Evolutionary conservation across 2,888 invertebrate genomes (phyloP), one percentile per base, ranked within the genome.

Genomic region (Sarcophaga variegata): DNA sequence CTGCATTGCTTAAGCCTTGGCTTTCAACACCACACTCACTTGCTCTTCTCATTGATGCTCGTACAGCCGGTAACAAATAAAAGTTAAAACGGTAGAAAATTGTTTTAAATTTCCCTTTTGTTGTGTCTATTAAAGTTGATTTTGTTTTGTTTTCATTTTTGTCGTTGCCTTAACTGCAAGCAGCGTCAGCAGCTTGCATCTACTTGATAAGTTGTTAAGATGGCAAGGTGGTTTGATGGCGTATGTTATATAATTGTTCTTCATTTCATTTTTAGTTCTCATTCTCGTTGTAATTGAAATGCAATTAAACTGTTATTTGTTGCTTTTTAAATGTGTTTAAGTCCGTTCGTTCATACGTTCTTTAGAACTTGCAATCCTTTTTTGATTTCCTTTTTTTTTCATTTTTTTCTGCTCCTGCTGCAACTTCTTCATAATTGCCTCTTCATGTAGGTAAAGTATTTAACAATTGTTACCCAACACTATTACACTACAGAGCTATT

Each of bases 251-350:
- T 70, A 85, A 84, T 67, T 49, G 77, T 78, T 83, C 67, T 72
- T 70, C 75, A 63, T 81, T 75, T 49, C 6, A 11, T 25, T 49
- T 59, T 77, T 27, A 5, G 6, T 47, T 79, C 75, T 59, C 27
- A 37, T 37, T 37, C 37, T 37, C 54, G 0, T 37, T 78, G 63
- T 86, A 86, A 86, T 79, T 86, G 76, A 86, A 86, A 79, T 86
- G 82, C 86, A 82, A 80, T 86, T 86, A 82, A 85, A 85, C 79
- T 79, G 70, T 64, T 63, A 72, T 76, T 85, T 84, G 76, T 72
- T 77, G 62, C 27, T 71, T 54, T 17, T 70, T 70, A 25, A 4
- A 22, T 5, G 8, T 20, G 62, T 22, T 2, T 62, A 62, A n/a
- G n/a, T 59, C 81, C 70, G 63, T 70, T 27, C 76, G 63, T 70